Evolutionary conservation across 2,113 vertebrate species (phyloP), one percentile per base, ranked within the genome.

Genomic region (Platycercus adscitus): DNA sequence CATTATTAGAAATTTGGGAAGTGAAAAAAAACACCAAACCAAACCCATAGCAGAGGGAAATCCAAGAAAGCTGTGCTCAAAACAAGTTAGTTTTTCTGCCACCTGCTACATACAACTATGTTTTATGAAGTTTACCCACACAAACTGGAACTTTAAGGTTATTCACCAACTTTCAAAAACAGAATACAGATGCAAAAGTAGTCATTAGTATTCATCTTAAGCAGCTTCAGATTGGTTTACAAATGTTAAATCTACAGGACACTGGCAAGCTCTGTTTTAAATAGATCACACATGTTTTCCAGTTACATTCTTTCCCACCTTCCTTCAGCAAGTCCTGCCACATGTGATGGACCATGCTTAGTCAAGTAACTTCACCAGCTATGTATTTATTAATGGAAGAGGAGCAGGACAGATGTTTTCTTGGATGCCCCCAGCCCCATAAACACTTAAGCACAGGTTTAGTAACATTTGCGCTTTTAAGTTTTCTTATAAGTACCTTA

Each of bases 121-220:
- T 96, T 97, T 87, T 77, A 95, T 61, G 66, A 96, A 88, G 55
- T 86, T 73, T 90, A 94, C 41, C 92, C 95, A 96, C 88, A 94
- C n/a, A 55, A 97, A 97, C 71, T 79, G 92, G 97, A 97, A 95
- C 89, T 92, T 89, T 94, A 53, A 92, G 97, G 88, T 96, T 96
- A 95, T 63, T 95, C 78, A 96, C 78, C 94, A 96, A 95, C 94
- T 97, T 94, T 86, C 92, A 96, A 95, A 97, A 97, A 87, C 58
- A 97, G 91, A 97, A 96, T 96, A 96, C 66, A 77, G 88, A 96
- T 95, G 95, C 69, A 81, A 56, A 93, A 96, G 88, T 81, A 96
- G 88, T 87, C 93, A 95, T 95, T 94, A 89, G 31, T 61, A 79
- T 70, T 96, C 96, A 96, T 89, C 95, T 97, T 66, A 97, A 97